phyloP scores from a whole-genome alignment of 2,888 invertebrate genomes.

The Andrena hattorfiana region DNA sequence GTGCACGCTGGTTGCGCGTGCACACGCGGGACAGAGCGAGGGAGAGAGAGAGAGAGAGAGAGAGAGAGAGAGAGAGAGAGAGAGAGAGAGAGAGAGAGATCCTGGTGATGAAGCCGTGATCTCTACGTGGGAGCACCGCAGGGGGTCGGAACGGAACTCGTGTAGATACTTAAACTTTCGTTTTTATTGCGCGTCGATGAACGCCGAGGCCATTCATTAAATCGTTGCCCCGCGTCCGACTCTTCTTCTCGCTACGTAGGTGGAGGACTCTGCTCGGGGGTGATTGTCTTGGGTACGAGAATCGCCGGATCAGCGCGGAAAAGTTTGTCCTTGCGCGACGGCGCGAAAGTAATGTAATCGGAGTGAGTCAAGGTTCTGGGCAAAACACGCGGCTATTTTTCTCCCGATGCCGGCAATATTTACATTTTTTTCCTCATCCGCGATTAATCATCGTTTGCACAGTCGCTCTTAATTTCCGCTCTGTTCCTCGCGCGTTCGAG shows the following conservation, averaged over 20 bases:
- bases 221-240: constrained; percentile 53
- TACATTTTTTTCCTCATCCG: constrained; percentile 34
- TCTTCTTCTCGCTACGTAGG: constrained; percentile 5
- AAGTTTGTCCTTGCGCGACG: not conserved
- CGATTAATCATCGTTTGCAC: constrained; percentile 48
- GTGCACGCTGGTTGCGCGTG: constrained; percentile 37
- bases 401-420: constrained; percentile 29
- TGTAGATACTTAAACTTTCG: constrained; percentile 71
- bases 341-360: not conserved
- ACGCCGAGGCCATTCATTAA: constrained; percentile 64
- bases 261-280: constrained; percentile 1
- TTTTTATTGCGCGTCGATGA: constrained; percentile 72
- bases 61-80: constrained; percentile 4
- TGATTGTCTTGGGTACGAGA: not conserved
- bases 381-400: not conserved
- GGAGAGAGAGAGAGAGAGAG: too few species aligned
- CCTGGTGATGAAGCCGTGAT: constrained; percentile 77
- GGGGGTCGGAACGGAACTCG: constrained; percentile 79
- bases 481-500: not conserved
- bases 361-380: constrained; percentile 29
- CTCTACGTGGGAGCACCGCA: constrained; percentile 82
- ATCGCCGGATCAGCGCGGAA: not conserved
- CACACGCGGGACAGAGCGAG: constrained; percentile 16
- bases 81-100: constrained; percentile 41
- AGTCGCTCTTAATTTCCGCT: constrained; percentile 36